These are phyloP conservation scores for Atlantisia rogersi DNA, from an alignment of 2,113 vertebrate species.

Conservation along the genomic window DNA sequence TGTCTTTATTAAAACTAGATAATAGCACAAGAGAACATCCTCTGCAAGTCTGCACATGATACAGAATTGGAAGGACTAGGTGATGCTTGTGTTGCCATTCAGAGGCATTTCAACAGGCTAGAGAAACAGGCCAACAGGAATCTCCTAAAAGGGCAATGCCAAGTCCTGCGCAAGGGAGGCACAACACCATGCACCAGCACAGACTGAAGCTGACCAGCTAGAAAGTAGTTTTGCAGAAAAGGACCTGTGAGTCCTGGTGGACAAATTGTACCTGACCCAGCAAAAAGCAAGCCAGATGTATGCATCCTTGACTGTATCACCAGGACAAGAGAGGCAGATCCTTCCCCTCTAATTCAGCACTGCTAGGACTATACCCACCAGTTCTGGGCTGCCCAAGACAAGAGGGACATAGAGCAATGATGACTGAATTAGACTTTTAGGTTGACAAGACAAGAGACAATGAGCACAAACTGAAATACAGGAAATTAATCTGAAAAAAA, in stretches of 20 bases:
- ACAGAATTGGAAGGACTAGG: background rate
- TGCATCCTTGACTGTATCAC: background rate
- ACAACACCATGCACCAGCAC: fast-evolving
- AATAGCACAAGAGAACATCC: background rate
- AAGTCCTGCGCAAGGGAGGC: background rate
- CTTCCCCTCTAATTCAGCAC: background rate
- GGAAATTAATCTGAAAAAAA: background rate
- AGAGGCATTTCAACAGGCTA: background rate
- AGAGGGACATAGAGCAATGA: background rate
- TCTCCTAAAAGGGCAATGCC: background rate
- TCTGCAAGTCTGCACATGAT: background rate
- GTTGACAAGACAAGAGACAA: background rate
- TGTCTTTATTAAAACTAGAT: background rate
- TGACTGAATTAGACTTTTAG: background rate
- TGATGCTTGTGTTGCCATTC: background rate
- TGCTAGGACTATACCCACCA: background rate
- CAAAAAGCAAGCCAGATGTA: background rate
- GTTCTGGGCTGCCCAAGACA: background rate
- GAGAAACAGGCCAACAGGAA: background rate
- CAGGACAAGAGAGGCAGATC: background rate
- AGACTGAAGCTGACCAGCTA: background rate
- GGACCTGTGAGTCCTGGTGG: background rate
- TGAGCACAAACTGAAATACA: background rate
- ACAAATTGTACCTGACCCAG: background rate
- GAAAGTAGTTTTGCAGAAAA: background rate